Evolutionary conservation across 2,797 vertebrate species (phyloP).

Genomic region (Lagodon rhomboides): DNA sequence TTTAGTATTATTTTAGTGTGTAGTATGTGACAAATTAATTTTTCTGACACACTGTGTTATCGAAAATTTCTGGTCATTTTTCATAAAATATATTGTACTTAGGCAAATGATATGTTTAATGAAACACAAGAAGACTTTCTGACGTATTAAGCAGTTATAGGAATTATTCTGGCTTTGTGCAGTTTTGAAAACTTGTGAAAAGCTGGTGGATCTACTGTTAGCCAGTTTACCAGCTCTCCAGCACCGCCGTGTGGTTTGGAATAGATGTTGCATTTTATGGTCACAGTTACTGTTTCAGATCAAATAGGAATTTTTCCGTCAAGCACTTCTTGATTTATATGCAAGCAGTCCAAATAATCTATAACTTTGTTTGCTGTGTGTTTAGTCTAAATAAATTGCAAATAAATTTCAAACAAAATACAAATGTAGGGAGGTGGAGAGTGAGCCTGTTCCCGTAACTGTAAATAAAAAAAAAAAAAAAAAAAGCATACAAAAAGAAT

Average conservation of each 20-base stretch:
- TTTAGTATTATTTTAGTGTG: background rate
- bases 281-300: background rate
- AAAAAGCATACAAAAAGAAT: too few relatives aligned
- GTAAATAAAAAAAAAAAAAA: too few relatives aligned
- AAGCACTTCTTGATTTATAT: background rate
- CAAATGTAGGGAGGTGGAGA: too few relatives aligned
- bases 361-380: too few relatives aligned
- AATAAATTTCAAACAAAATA: too few relatives aligned
- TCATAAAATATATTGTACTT: too few relatives aligned
- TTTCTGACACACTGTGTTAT: too few relatives aligned
- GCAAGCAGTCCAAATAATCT: too few relatives aligned
- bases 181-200: background rate
- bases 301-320: background rate
- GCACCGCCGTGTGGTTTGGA: slow-evolving; percentile 53
- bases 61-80: too few relatives aligned
- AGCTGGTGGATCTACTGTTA: too few relatives aligned
- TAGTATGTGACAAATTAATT: background rate
- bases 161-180: background rate
- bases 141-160: background rate
- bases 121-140: background rate
- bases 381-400: too few relatives aligned
- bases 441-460: too few relatives aligned
- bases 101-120: background rate
- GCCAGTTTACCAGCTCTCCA: slow-evolving; percentile 2
- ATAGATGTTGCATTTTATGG: background rate